These are phyloP conservation scores for Punctoribates punctum DNA, from an alignment of 2,888 invertebrate species.

Conservation along the genomic window DNA sequence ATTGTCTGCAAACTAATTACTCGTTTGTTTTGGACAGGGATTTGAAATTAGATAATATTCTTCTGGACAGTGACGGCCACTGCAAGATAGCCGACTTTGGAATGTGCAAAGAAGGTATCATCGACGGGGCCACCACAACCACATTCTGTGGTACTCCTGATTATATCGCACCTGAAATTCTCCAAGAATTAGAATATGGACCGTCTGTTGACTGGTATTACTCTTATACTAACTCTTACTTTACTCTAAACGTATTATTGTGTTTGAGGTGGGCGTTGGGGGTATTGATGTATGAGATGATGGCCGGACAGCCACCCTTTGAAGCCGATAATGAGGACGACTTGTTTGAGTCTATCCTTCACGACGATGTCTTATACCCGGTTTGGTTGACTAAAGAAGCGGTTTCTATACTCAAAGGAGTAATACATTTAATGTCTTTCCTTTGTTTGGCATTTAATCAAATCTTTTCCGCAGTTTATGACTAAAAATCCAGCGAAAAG, in stretches of 20 bases:
- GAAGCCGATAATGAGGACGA: constrained; percentile 99
- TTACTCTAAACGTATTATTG: neutral
- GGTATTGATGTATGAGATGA: constrained; percentile 97
- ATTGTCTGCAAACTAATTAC: neutral
- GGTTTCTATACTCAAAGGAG: constrained; percentile 79
- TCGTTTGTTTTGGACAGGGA: constrained; percentile 62
- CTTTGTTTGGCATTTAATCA: neutral
- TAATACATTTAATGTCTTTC: constrained; percentile 50
- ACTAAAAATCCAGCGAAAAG: constrained; percentile 92
- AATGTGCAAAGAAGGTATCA: constrained; percentile 96
- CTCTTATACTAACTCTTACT: no score
- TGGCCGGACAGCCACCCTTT: constrained; percentile 84
- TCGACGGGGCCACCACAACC: constrained; percentile 82
- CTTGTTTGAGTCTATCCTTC: constrained; percentile 94
- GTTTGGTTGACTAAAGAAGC: constrained; percentile 92
- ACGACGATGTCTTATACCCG: constrained; percentile 97
- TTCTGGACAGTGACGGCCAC: constrained; percentile 91
- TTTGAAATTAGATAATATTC: constrained; percentile 95
- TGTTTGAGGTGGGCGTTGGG: constrained; percentile 77
- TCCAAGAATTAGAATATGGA: constrained; percentile 78
- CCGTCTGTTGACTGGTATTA: constrained; percentile 59
- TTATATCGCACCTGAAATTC: constrained; percentile 97
- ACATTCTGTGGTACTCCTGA: constrained; percentile 99
- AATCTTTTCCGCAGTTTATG: constrained; percentile 68
- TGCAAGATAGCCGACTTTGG: constrained; percentile 81